Conservation (phyloP, 2,888 invertebrate genomes). For the Elegia similella region DNA sequence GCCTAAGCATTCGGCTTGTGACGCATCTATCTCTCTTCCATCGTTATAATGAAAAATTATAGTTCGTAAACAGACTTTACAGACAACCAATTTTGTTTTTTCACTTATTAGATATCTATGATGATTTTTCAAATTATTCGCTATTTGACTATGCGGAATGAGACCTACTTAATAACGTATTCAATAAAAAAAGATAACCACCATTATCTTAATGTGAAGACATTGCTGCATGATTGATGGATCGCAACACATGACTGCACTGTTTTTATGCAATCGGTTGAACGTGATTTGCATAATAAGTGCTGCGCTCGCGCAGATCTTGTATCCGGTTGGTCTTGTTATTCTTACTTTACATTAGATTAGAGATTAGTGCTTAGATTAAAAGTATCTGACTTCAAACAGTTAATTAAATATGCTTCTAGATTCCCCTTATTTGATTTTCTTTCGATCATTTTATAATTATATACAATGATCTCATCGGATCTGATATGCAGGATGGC, state of each 20-base stretch:
- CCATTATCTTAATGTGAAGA: constrained; percentile 8
- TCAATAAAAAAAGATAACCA: neutral
- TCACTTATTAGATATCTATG: neutral
- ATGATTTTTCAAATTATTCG: neutral
- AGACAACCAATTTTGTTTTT: no score
- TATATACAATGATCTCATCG: no score
- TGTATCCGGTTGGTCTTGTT: neutral
- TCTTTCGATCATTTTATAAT: no score
- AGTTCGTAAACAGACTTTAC: no score
- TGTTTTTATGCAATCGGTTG: constrained; percentile 7
- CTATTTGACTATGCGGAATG: neutral
- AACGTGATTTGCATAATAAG: constrained; percentile 1
- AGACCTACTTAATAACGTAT: neutral
- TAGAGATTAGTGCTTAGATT: neutral
- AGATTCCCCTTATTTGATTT: no score
- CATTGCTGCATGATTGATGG: constrained; percentile 1
- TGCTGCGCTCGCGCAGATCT: constrained; percentile 1
- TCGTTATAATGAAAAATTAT: no score
- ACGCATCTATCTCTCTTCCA: no score
- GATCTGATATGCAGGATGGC: no score
- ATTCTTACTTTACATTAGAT: neutral
- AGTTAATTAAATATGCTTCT: no score
- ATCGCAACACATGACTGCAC: constrained; percentile 3
- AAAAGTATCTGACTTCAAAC: neutral
- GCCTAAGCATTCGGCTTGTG: no score